Base-by-base conservation (phyloP, 2,797 vertebrate species). In the Nasua narica region DNA sequence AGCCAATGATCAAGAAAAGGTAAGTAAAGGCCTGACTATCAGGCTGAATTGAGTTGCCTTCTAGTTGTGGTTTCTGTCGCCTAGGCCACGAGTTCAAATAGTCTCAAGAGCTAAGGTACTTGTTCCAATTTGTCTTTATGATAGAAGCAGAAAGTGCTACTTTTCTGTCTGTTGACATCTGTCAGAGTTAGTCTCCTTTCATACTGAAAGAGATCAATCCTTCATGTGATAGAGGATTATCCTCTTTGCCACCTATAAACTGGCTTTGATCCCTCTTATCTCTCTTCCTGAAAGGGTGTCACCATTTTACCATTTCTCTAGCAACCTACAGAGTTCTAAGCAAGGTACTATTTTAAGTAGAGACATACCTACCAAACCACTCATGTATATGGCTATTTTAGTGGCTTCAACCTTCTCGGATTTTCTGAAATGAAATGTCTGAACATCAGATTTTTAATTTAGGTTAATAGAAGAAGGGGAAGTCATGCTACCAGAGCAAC, bases 191-290 rank as follows among this genome's bases (percentile, higher is more conserved):
- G 35, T 96, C 40, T 96, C 32, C 40, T 97, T 96, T 97, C 82
- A 87, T 95, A 96, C 79, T 84, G 58, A 87, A 93, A 94, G 58
- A 97, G 91, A 95, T 93, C 84, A 96, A 8, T 98, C 56, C 93
- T 91, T 91, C 58, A 90, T 96, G 56, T 90, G 79, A 87, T 94
- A 89, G 81, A 94, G 70, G 83, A 97, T 96, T 95, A 93, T 97
- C 90, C 25, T 90, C 81, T 90, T 96, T 95, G 69, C 40, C 70
- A 83, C 90, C 58, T 70, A 78, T 95, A 96, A 97, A 12, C 90
- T 93, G 32, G 48, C 19, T 96, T 97, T 97, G 56, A 97, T 97
- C 46, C 87, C 32, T 96, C 67, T 96, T 97, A 95, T 90, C 90
- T 95, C 79, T 82, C 35, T 89, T 96, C 56, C 50, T 96, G 35